Conservation (phyloP, 2,797 vertebrate species). For the Pangasius djambal region DNA sequence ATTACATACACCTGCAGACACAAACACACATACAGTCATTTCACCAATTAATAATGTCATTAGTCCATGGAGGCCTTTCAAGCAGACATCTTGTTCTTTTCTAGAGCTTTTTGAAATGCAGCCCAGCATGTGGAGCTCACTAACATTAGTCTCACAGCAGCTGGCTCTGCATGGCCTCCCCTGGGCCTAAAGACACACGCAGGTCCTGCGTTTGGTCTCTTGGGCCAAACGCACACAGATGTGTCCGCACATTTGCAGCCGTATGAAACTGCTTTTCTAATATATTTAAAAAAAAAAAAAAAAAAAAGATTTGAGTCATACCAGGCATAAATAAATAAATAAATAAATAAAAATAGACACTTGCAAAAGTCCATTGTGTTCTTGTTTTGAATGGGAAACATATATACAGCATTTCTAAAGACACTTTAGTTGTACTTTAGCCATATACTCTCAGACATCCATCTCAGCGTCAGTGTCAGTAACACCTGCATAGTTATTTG, state of each 20-base stretch:
- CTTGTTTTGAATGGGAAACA: not conserved
- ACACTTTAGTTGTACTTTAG: not conserved
- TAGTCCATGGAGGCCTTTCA: conserved; percentile 68
- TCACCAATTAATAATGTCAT: conserved; percentile 76
- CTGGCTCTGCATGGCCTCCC: conserved; percentile 70
- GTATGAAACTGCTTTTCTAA: not conserved
- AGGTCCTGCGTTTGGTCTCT: conserved; percentile 16
- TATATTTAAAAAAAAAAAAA: not conserved
- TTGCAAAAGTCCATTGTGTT: not conserved
- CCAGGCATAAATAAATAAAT: not conserved
- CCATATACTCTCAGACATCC: not conserved
- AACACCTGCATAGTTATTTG: not conserved
- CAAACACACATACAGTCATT: conserved; percentile 71
- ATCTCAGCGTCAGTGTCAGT: not conserved
- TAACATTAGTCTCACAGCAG: conserved; percentile 63
- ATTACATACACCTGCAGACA: conserved; percentile 77
- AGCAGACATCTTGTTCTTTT: conserved; percentile 49
- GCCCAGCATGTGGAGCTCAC: conserved; percentile 65
- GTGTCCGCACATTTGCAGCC: conserved; percentile 23
- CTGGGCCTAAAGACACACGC: conserved; percentile 33
- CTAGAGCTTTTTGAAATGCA: conserved; percentile 59
- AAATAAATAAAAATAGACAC: not conserved
- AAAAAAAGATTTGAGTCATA: not conserved
- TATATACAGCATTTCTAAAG: not conserved
- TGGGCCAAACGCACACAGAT: conserved; percentile 33